phyloP scores from a whole-genome alignment of 2,113 vertebrate genomes.

The Pituophis catenifer region DNA sequence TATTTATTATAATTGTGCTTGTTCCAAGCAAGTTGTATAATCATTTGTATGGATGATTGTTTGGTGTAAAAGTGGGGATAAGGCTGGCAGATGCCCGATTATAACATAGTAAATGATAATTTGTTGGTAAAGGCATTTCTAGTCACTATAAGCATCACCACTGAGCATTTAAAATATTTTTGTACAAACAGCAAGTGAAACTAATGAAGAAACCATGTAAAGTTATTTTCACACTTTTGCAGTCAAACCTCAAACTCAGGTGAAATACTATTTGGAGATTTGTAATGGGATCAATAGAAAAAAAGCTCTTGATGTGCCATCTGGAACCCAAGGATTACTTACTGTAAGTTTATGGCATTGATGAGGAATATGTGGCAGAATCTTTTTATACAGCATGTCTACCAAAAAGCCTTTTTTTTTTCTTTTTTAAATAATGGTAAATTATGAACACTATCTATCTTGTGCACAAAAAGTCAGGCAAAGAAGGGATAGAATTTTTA shows the following conservation, averaged over 20 bases:
- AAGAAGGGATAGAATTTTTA: background rate
- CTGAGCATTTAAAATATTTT: background rate
- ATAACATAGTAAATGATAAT: background rate
- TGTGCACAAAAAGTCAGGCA: background rate
- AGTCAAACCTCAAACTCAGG: background rate
- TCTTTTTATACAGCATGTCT: background rate
- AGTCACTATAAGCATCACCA: background rate
- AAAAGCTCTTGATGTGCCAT: rapidly evolving
- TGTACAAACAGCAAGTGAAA: background rate
- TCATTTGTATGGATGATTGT: background rate
- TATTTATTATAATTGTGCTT: background rate
- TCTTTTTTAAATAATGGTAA: background rate
- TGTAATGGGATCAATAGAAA: rapidly evolving
- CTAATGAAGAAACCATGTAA: background rate
- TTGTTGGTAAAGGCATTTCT: background rate
- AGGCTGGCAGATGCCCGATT: rapidly evolving
- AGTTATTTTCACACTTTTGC: background rate
- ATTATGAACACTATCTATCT: background rate
- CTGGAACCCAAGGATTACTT: background rate
- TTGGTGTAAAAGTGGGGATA: background rate
- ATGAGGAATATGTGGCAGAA: background rate
- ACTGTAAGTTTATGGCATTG: background rate
- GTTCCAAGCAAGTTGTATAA: background rate
- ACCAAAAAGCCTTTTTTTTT: background rate
- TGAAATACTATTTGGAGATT: background rate